These are phyloP conservation scores for Hypselothyrea guttata DNA, from an alignment of 2,888 invertebrate genomes.

Conservation along the genomic window DNA sequence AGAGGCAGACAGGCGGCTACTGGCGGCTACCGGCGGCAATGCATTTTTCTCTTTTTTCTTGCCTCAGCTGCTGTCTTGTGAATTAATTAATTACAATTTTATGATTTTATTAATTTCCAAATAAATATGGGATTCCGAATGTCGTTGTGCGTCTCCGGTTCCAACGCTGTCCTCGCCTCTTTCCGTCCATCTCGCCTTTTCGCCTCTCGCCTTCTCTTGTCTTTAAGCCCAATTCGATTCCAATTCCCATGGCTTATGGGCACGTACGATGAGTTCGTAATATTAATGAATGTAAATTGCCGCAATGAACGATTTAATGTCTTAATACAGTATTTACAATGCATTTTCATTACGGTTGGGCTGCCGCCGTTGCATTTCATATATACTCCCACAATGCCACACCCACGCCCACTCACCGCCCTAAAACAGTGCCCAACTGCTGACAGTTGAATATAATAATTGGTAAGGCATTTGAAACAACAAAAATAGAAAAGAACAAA, in stretches of 20 bases:
- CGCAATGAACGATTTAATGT: slow-evolving; percentile 79
- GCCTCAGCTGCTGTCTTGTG: slow-evolving; percentile 39
- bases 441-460: slow-evolving; percentile 61
- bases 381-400: slow-evolving; percentile 23
- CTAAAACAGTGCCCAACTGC: slow-evolving; percentile 21
- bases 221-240: slow-evolving; percentile 29
- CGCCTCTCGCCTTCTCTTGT: slow-evolving; percentile 4
- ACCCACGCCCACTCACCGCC: slow-evolving; percentile 34
- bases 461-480: slow-evolving; percentile 23
- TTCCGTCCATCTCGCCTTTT: slow-evolving; percentile 1
- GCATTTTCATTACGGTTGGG: slow-evolving; percentile 49
- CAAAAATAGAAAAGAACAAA: slow-evolving; percentile 14
- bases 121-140: slow-evolving; percentile 47
- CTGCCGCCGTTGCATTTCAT: slow-evolving; percentile 29
- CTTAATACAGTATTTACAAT: slow-evolving; percentile 75
- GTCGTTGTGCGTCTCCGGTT: slow-evolving; percentile 15
- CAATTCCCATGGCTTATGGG: slow-evolving; percentile 80
- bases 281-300: slow-evolving; percentile 78
- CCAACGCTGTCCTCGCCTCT: slow-evolving; percentile 9
- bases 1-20: slow-evolving; percentile 39
- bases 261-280: slow-evolving; percentile 74
- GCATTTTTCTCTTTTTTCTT: slow-evolving; percentile 53
- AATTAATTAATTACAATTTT: slow-evolving; percentile 75
- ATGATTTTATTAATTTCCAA: slow-evolving; percentile 76
- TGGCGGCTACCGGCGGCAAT: slow-evolving; percentile 49